These are phyloP conservation scores for Euspilapteryx auroguttella DNA, from an alignment of 2,888 invertebrate species.

Conservation along the genomic window DNA sequence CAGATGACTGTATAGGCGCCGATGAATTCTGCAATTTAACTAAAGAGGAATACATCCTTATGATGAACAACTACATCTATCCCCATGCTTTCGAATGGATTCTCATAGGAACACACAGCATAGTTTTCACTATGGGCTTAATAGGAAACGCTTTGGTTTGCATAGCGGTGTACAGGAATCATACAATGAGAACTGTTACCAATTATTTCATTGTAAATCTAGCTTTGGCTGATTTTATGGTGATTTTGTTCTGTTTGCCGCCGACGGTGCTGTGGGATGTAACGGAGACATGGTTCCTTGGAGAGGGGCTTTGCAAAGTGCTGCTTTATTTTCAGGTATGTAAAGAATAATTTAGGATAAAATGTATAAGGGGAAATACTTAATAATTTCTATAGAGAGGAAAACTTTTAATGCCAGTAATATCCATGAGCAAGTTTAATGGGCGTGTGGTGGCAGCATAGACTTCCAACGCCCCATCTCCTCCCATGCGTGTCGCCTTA, in stretches of 20 bases:
- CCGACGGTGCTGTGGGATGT: slow-evolving; percentile 89
- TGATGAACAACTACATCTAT: slow-evolving; percentile 66
- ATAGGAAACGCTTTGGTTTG: slow-evolving; percentile 88
- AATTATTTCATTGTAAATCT: slow-evolving; percentile 92
- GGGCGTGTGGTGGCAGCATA: no score
- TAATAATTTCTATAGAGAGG: no score
- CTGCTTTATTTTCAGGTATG: slow-evolving; percentile 88
- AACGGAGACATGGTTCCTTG: slow-evolving; percentile 92
- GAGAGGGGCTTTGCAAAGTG: slow-evolving; percentile 79
- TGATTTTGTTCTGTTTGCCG: slow-evolving; percentile 86
- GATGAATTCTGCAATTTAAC: slow-evolving; percentile 46
- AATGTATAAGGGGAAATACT: no score
- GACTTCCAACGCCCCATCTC: no score
- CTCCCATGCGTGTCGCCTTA: no score
- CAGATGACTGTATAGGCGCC: slow-evolving; percentile 30
- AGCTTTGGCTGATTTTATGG: slow-evolving; percentile 86
- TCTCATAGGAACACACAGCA: slow-evolving; percentile 70
- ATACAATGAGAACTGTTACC: slow-evolving; percentile 87
- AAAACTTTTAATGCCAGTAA: no score
- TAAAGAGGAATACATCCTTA: slow-evolving; percentile 60
- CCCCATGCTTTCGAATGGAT: slow-evolving; percentile 78
- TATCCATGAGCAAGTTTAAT: no score
- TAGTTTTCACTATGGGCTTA: slow-evolving; percentile 79
- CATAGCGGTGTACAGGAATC: slow-evolving; percentile 83
- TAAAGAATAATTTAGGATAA: slow-evolving; percentile 2